Evolutionary conservation across 2,797 vertebrate genomes (phyloP).

Genomic region (Oryzias dopingdopingensis): DNA sequence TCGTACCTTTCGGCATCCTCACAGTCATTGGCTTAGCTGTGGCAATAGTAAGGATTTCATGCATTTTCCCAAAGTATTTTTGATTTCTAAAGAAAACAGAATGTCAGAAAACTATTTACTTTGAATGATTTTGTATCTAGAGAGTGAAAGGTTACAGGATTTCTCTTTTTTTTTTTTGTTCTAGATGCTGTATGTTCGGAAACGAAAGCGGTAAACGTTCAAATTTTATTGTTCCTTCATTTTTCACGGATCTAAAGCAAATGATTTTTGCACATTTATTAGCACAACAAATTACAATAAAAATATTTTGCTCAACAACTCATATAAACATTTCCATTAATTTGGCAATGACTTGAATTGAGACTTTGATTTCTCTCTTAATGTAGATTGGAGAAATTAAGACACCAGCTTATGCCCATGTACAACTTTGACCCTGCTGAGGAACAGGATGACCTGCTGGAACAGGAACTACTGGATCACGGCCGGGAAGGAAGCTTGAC

Average conservation of each 20-base stretch:
- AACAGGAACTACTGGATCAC: conserved; percentile 95
- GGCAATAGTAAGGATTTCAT: conserved; percentile 83
- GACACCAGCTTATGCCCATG: conserved; percentile 99
- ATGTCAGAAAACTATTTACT: background rate
- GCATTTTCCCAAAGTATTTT: conserved; percentile 1
- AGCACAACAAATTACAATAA: background rate
- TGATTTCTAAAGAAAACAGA: background rate
- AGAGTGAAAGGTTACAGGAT: no score
- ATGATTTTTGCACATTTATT: background rate
- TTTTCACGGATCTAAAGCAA: background rate
- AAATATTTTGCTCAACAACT: background rate
- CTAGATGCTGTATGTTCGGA: conserved; percentile 96
- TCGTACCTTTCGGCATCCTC: conserved; percentile 93
- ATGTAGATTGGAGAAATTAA: conserved; percentile 91
- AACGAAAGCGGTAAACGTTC: conserved; percentile 89
- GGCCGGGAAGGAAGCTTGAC: conserved; percentile 84
- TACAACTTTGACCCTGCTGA: conserved; percentile 98
- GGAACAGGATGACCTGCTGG: conserved; percentile 95
- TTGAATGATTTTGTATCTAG: background rate
- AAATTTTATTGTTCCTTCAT: background rate
- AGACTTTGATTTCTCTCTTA: background rate
- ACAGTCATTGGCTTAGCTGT: conserved; percentile 92
- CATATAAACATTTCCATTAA: background rate
- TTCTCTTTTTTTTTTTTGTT: conserved; percentile 19
- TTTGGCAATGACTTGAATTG: background rate